Conservation (phyloP, 2,888 invertebrate genomes). For the Drosophila cracens region DNA sequence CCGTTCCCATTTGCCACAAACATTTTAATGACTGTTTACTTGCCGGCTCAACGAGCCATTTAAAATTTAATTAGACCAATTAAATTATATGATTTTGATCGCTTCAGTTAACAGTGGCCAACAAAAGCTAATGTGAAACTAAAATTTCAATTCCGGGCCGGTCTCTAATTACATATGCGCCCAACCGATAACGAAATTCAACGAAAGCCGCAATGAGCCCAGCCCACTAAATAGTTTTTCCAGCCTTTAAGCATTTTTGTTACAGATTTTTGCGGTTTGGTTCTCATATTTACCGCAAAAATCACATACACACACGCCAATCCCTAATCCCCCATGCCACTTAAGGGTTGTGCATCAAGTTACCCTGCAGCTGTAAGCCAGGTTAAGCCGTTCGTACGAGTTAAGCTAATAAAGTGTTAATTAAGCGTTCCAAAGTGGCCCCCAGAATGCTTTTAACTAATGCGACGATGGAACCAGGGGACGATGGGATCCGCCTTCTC, state of each 20-base stretch:
- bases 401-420: constrained; percentile 76
- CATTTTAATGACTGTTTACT: constrained; percentile 20
- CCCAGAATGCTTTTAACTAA: constrained; percentile 63
- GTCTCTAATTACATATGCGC: constrained; percentile 48
- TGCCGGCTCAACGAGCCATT: constrained; percentile 33
- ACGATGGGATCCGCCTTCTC: constrained; percentile 12
- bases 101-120: constrained; percentile 47
- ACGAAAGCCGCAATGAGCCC: constrained; percentile 28
- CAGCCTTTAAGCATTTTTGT: constrained; percentile 73
- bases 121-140: constrained; percentile 21
- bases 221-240: constrained; percentile 63
- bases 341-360: constrained; percentile 33
- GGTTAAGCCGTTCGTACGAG: constrained; percentile 59
- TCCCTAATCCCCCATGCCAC: neutral
- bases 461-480: constrained; percentile 24
- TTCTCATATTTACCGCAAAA: constrained; percentile 67
- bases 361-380: constrained; percentile 48
- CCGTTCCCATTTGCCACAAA: constrained; percentile 5
- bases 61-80: constrained; percentile 60
- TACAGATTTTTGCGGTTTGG: constrained; percentile 65
- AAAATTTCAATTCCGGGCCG: constrained; percentile 41
- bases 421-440: constrained; percentile 68
- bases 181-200: constrained; percentile 27
- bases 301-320: constrained; percentile 46
- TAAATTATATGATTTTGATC: constrained; percentile 65